phyloP scores from a whole-genome alignment of 1,140 invertebrate genomes.

The Ceratina japonica region DNA sequence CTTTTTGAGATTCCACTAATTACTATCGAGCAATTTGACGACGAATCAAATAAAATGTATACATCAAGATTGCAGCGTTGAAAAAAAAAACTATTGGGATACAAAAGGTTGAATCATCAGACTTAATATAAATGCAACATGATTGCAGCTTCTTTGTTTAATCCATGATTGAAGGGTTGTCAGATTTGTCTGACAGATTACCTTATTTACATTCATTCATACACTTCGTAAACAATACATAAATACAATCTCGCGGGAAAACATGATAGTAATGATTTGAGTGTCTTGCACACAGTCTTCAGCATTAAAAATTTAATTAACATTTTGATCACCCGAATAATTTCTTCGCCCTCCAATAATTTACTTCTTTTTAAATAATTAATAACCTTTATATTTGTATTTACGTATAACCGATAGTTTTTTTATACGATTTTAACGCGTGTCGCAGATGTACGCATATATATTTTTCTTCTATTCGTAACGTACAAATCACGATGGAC shows the following conservation, averaged over 20 bases:
- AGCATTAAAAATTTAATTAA: slow-evolving; percentile 22
- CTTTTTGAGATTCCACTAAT: background rate
- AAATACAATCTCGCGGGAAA: slow-evolving; percentile 27
- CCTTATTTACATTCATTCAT: slow-evolving; percentile 26
- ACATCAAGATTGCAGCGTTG: background rate
- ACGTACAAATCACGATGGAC: slow-evolving; percentile 45
- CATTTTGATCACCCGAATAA: slow-evolving; percentile 21
- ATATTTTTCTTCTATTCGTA: slow-evolving; percentile 24
- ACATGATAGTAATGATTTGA: slow-evolving; percentile 27
- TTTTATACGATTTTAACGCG: slow-evolving; percentile 27
- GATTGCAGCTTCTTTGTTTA: background rate
- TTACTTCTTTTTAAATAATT: slow-evolving; percentile 25
- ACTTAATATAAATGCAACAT: slow-evolving; percentile 23
- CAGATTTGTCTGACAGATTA: background rate
- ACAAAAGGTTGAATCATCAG: slow-evolving; percentile 11
- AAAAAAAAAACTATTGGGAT: background rate
- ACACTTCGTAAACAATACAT: slow-evolving; percentile 5
- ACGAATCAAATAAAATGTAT: background rate
- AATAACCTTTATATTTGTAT: slow-evolving; percentile 31
- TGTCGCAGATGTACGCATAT: slow-evolving; percentile 32
- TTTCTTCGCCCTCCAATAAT: slow-evolving; percentile 24
- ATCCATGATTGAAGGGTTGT: background rate
- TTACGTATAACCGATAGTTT: slow-evolving; percentile 22
- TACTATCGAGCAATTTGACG: background rate
- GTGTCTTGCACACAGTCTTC: slow-evolving; percentile 3